Evolutionary conservation across 2,888 invertebrate genomes (phyloP), one percentile per base, ranked within the genome.

Genomic region (Drosophila meridionalis): DNA sequence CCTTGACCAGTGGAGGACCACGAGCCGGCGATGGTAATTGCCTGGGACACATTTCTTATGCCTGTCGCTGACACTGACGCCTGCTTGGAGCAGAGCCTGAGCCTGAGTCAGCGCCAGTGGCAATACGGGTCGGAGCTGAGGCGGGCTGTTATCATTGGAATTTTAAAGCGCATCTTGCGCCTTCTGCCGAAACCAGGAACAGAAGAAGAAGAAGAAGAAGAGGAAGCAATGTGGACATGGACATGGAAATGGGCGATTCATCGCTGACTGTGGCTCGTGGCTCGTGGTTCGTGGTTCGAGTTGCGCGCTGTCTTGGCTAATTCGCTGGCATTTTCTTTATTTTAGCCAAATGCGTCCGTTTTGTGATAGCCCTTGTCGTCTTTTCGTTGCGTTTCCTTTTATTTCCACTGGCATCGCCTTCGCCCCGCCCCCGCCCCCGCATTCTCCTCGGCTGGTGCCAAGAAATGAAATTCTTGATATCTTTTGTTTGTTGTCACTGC

Each of bases 391-490:
- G 58, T 67, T 73, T 64, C 58, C 48, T 57, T 69, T 64, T n/a
- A 53, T 59, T 42, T 48, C 52, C 52, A 36, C 20, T 47, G 47
- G 47, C 14, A n/a, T 43, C 9, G 20, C 42, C 42, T 8, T 1
- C 40, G 20, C 38, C 2, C 40, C 40, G 55, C 40, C 20, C 9
- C 50, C 73, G 58, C 60, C 73, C 73, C 67, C 72, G 84, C 77
- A n/a, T n/a, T n/a, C 72, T 75, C 20, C 36, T 12, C 43, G 67
- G 73, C 47, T 69, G 59, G 57, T 68, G 84, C 78, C 67, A 87
- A 87, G 87, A 84, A 89, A 89, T 85, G 89, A 89, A 87, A 89
- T 87, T 87, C 87, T 89, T 87, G 89, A 87, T 89, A 89, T 87
- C 87, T 87, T 87, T 87, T 87, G 87, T 89, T 89, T 89, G 89